Conservation (phyloP, 2,113 vertebrate genomes). For the Bubo blakistoni region DNA sequence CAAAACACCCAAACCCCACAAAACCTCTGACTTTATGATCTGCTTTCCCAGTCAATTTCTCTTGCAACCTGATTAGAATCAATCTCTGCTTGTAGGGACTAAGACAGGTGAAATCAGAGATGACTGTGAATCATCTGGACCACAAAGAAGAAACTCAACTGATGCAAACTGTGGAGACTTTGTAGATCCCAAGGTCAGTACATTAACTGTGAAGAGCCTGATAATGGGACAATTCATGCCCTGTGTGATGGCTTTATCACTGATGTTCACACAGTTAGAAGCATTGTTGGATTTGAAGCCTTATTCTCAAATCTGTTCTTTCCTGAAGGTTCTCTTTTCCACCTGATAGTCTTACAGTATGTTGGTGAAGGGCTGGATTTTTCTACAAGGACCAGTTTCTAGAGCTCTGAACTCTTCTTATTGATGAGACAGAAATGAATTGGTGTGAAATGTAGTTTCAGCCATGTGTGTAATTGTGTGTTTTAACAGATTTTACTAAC, state of each 20-base stretch:
- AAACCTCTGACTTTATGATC: background rate
- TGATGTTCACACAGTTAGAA: background rate
- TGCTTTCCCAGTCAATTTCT: background rate
- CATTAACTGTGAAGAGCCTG: background rate
- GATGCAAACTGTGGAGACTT: slow-evolving; percentile 69
- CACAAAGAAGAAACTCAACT: slow-evolving; percentile 68
- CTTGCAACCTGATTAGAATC: background rate
- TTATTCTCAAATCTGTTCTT: background rate
- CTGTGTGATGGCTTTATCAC: background rate
- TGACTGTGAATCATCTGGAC: slow-evolving; percentile 57
- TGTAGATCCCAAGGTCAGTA: slow-evolving; percentile 74
- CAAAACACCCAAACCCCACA: background rate
- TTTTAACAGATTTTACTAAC: background rate
- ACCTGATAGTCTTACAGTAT: background rate
- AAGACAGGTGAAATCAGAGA: slow-evolving; percentile 70
- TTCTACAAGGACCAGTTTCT: background rate
- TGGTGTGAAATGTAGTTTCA: background rate
- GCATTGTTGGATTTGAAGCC: background rate
- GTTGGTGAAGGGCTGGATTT: background rate
- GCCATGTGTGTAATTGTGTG: background rate
- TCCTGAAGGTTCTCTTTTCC: background rate
- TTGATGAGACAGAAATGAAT: background rate
- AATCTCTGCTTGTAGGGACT: slow-evolving; percentile 52
- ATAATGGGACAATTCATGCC: background rate
- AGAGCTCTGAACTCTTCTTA: background rate